Base-by-base conservation (phyloP, 2,888 invertebrate species). In the Synergus umbraculus region DNA sequence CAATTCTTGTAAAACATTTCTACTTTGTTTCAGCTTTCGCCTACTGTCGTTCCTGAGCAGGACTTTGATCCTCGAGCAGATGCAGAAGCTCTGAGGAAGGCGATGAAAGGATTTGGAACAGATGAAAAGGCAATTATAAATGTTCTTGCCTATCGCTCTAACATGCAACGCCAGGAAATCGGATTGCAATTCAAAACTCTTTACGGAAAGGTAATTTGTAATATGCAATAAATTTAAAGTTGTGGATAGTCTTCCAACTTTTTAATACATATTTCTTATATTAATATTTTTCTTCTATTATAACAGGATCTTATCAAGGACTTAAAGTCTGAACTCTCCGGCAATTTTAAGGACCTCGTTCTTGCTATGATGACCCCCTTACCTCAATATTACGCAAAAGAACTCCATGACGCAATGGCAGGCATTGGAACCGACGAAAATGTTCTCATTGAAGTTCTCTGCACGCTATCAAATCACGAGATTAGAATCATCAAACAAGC, bases 41-140 rank as follows among this genome's bases (percentile, higher is more conserved):
- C 93, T 37, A 93, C 93, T 0, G 92, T 94, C 8, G 86, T 89
- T n/a, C 91, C 93, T 1, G 89, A 87, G 15, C 84, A 87, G 1
- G 89, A 89, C 5, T 94, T 93, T 80, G 92, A 94, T 86, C 87
- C 94, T 1, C 88, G 92, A 18, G 86, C 88, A 4, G 94, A 94
- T 89, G 94, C 94, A 5, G 93, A 93, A 87, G 89, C 90, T n/a
- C 87, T 94, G 46, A 90, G 94, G 13, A 94, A 94, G 84, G 94
- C 94, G 0, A 94, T 94, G 94, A 94, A 94, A 89, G 94, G 94
- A 37, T 93, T 94, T 82, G 94, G 95, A 64, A 95, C 95, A 0
- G 94, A 95, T 90, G 95, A 95, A 86, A 93, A 93, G 82, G 92
- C 94, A 0, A 94, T 95, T 77, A 94, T 94, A 44, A 91, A 93